Percentiles rank a stretch among this genome's conserved stretches.
These are phyloP conservation scores for Natator depressus DNA, from an alignment of 2,113 vertebrate species.

Conservation along the genomic window DNA sequence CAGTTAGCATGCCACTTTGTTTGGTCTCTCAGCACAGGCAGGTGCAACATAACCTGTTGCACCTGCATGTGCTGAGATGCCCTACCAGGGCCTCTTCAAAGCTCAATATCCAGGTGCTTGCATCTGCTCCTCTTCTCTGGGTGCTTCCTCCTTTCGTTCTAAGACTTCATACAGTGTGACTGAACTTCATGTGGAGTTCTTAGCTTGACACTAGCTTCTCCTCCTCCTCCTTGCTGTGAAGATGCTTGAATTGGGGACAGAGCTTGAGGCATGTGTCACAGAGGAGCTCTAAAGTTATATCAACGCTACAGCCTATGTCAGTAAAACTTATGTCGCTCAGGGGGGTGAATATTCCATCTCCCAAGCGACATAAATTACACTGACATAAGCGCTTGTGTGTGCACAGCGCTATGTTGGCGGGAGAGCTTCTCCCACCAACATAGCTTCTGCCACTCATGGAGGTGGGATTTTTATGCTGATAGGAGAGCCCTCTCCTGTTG, in stretches of 20 bases:
- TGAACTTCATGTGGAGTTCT: accelerated
- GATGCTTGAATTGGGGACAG: background rate
- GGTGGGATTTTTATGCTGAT: too few species aligned
- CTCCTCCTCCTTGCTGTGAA: accelerated
- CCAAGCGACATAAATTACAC: too few species aligned
- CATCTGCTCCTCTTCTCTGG: background rate
- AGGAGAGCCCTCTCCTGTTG: too few species aligned
- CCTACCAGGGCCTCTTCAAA: background rate
- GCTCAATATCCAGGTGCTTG: background rate
- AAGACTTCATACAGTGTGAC: background rate
- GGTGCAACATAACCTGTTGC: slow-evolving; percentile 24
- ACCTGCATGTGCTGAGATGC: too few species aligned
- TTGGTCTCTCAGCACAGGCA: background rate
- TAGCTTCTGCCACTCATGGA: too few species aligned
- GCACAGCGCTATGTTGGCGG: too few species aligned
- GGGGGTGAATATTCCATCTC: too few species aligned
- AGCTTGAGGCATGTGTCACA: background rate
- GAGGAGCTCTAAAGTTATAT: background rate
- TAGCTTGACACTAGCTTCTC: background rate
- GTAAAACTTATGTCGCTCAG: too few species aligned
- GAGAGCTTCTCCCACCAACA: too few species aligned
- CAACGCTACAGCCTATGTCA: too few species aligned
- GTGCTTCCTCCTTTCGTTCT: background rate
- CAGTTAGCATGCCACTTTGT: slow-evolving; percentile 58
- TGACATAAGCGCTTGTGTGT: too few species aligned